A percentile compares a stretch with the other conserved stretches of the same genome.
phyloP scores from a whole-genome alignment of 2,113 vertebrate species.

The Halcyon senegalensis region DNA sequence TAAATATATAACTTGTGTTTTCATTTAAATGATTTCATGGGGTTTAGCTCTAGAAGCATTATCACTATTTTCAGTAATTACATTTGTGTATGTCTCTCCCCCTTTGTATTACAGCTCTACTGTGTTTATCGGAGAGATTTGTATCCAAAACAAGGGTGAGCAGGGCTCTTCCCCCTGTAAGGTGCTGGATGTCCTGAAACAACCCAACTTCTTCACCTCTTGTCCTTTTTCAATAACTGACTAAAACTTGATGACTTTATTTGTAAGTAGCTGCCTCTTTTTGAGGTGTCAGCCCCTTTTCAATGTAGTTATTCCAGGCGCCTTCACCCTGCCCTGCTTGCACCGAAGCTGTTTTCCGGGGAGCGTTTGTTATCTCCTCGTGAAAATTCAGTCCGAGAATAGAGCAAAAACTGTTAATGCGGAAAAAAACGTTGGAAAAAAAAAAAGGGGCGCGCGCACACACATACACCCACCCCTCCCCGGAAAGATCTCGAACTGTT shows the following conservation, averaged over 20 bases:
- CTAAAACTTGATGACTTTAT: rapidly evolving
- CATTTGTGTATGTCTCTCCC: neutral
- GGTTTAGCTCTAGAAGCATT: neutral
- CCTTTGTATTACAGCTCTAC: rapidly evolving
- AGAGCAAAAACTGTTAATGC: no score
- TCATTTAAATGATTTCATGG: neutral
- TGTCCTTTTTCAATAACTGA: rapidly evolving
- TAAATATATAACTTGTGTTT: neutral
- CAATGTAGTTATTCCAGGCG: rapidly evolving
- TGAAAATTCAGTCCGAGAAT: rapidly evolving
- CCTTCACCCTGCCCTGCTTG: rapidly evolving
- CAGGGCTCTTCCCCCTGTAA: rapidly evolving
- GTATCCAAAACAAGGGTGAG: rapidly evolving
- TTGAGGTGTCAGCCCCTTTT: neutral
- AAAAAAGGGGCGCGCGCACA: no score
- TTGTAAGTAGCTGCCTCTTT: neutral
- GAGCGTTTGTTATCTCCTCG: rapidly evolving
- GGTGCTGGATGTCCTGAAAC: rapidly evolving
- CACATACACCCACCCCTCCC: no score
- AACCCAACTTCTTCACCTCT: no score
- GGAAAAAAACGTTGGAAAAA: rapidly evolving
- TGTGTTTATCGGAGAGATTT: rapidly evolving
- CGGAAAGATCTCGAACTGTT: no score
- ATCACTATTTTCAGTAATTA: rapidly evolving
- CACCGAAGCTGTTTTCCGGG: rapidly evolving